These are phyloP conservation scores for Pseudochirops cupreus DNA, from an alignment of 2,797 vertebrate genomes.

Conservation along the genomic window DNA sequence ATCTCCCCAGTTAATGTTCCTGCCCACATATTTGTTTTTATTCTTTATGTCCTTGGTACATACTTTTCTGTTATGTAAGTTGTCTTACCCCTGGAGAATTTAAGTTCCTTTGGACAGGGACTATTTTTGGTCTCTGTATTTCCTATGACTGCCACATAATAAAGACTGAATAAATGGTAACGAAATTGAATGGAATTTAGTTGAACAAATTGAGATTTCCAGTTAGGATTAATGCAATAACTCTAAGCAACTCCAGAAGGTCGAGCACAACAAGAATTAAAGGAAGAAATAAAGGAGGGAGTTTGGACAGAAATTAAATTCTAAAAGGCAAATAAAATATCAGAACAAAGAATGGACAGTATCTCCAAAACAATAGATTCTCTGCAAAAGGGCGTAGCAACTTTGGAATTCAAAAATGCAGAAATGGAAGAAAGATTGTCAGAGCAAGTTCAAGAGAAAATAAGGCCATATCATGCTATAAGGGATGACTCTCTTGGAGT, in stretches of 20 bases:
- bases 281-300: background rate
- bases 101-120: background rate
- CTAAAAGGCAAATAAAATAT: background rate
- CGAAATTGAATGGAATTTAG: background rate
- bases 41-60: background rate
- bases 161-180: background rate
- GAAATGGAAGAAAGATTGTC: background rate
- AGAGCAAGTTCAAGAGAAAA: background rate
- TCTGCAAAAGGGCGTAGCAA: background rate
- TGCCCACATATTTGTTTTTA: background rate
- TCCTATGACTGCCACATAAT: background rate
- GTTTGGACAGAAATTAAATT: background rate
- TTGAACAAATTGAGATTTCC: background rate
- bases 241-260: background rate
- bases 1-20: background rate
- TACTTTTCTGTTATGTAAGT: background rate
- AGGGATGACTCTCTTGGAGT: background rate
- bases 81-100: background rate
- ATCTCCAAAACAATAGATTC: background rate
- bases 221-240: background rate
- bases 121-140: background rate
- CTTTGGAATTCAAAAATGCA: background rate
- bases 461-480: background rate
- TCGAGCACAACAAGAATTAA: background rate
- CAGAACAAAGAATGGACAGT: background rate